Evolutionary conservation across 2,888 invertebrate species (phyloP), one percentile per base, ranked within the genome.

Genomic region (Cephus rjabovi): DNA sequence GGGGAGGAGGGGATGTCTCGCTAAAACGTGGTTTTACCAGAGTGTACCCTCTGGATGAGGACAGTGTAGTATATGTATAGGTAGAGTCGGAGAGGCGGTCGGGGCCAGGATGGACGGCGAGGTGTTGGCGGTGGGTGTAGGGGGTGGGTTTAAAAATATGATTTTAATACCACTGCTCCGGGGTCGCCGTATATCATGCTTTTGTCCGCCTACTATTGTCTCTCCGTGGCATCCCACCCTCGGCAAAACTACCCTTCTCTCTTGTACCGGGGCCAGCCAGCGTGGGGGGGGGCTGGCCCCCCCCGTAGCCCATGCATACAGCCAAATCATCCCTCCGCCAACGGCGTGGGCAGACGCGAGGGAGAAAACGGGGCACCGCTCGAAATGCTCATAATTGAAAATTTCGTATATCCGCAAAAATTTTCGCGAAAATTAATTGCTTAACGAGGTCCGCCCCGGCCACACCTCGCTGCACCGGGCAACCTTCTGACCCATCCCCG

Each of bases 131-230:
- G 40, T 6, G 40, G 23, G 40, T 23, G 9, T 56, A 56, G 4
- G 40, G 40, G 40, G 40, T 56, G 86, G 84, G 87, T 84, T 90
- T 90, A 90, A 90, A 90, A 90, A 90, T 90, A 90, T 90, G 90
- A 90, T 90, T 90, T 90, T 90, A 90, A 90, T 90, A 90, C 90
- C 89, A 84, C 86, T 85, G 88, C 87, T 87, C 86, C 85, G 82
- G 84, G 86, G 84, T 85, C 86, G 86, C 86, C 90, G 87, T 90
- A 90, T 89, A 90, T 90, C 90, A 90, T 83, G 90, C 90, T 90
- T 90, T 90, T 90, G 90, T 90, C 89, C 89, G 87, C 87, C 89
- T 87, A 89, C 89, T 83, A 90, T 90, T 90, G 90, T 90, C 90
- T 90, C 88, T 88, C 82, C 84, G 86, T 82, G 85, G 83, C 84